Percentiles rank a stretch among this genome's conserved stretches.
phyloP scores from a whole-genome alignment of 2,797 vertebrate species.

The Leptoclinus maculatus region DNA sequence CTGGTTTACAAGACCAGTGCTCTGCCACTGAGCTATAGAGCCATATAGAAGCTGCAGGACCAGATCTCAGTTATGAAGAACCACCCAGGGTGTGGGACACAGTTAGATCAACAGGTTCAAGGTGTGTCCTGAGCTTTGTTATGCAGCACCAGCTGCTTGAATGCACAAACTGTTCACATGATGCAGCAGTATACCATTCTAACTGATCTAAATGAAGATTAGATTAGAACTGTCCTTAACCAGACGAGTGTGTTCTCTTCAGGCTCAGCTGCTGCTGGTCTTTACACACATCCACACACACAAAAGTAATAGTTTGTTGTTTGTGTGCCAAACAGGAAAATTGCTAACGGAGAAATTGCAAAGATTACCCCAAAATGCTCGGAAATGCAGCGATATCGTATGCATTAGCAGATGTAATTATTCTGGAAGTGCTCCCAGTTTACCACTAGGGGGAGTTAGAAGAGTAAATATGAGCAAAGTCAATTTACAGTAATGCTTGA shows the following conservation, averaged over 20 bases:
- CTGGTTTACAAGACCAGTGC: slow-evolving; percentile 73
- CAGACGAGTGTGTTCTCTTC: slow-evolving; percentile 72
- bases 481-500: neutral
- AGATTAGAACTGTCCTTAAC: slow-evolving; percentile 56
- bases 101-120: slow-evolving; percentile 6
- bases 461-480: slow-evolving; percentile 30
- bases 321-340: neutral
- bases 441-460: slow-evolving; percentile 66
- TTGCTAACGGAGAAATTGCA: neutral
- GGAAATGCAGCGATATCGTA: neutral
- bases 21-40: slow-evolving; percentile 73
- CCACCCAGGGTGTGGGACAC: rapidly evolving
- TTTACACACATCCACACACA: slow-evolving; percentile 58
- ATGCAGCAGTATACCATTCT: neutral
- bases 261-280: slow-evolving; percentile 75
- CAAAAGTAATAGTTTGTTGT: neutral
- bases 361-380: neutral
- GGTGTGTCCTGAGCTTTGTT: neutral
- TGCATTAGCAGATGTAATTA: neutral
- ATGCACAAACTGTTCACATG: neutral
- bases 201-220: neutral
- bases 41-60: neutral
- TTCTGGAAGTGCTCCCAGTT: neutral
- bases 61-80: rapidly evolving
- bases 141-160: neutral